phyloP scores from a whole-genome alignment of 2,113 vertebrate genomes.

The Perognathus longimembris region DNA sequence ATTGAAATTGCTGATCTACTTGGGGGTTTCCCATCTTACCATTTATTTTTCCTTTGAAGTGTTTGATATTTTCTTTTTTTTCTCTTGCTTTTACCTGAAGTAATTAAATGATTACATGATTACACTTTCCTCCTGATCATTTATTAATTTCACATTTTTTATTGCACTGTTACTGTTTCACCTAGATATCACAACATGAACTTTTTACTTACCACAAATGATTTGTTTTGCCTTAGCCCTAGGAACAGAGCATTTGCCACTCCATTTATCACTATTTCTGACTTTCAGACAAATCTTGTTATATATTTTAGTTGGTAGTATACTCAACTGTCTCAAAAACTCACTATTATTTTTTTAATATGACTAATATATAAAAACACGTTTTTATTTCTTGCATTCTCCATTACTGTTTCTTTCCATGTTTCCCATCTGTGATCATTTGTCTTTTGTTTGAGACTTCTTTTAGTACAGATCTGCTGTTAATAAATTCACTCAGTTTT shows the following conservation, averaged over 20 bases:
- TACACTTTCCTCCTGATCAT: neutral
- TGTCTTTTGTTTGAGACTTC: neutral
- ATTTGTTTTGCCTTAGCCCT: neutral
- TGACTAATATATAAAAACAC: neutral
- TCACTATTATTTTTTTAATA: neutral
- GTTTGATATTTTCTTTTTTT: neutral
- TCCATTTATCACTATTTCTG: neutral
- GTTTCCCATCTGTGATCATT: neutral
- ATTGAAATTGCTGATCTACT: conserved; percentile 8
- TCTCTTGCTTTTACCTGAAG: neutral
- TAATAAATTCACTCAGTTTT: neutral
- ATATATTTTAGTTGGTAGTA: neutral
- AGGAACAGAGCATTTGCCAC: neutral
- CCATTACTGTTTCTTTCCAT: neutral
- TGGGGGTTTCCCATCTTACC: neutral
- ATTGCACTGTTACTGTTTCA: neutral
- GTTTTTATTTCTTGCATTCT: neutral
- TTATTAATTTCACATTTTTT: conserved; percentile 19
- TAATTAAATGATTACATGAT: neutral
- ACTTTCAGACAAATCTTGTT: neutral
- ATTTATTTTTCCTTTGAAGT: conserved; percentile 40
- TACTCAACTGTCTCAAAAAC: neutral
- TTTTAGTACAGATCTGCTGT: neutral
- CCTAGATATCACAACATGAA: neutral
- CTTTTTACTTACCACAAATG: conserved; percentile 8